Base-by-base conservation (phyloP, 2,888 invertebrate genomes). In the Eueremaeus valkanovi region DNA sequence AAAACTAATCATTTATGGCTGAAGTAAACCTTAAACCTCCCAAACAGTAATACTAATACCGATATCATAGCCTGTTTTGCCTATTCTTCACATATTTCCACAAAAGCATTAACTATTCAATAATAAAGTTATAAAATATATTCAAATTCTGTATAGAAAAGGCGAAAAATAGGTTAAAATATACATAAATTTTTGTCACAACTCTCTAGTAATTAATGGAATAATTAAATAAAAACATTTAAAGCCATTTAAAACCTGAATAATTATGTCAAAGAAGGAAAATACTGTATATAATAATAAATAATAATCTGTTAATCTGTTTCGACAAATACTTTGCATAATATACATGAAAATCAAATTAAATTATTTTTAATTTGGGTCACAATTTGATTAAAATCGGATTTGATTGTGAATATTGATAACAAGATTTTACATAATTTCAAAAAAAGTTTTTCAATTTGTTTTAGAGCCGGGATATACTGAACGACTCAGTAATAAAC, bases 161-260 rank as follows among this genome's bases (percentile, higher is more conserved):
- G n/a, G n/a, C n/a, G n/a, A 16, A 58, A 55, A 58, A 58, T 58
- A 58, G 31, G 58, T 58, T 31, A 49, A n/a, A 11, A 49, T 49
- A 21, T n/a, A 21, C 49, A 49, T 49, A 1, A 49, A n/a, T 49
- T 49, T 49, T n/a, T 2, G 1, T 5, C 2, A 45, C 18, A 49
- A 49, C n/a, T n/a, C 21, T 49, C 49, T 21, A 49, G 21, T 49
- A 1, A 49, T 49, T 49, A n/a, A n/a, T 49, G n/a, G 21, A 49
- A 49, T 18, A 6, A 13, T 49, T 49, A 49, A 2, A 5, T 9
- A n/a, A 49, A 49, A 21, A 13, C 13, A 9, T 9, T 40, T 40
- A 40, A 40, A 49, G 49, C 21, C 21, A 40, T 40, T 49, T n/a
- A 49, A n/a, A 21, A 3, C n/a, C n/a, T 21, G 21, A 49, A 49